Evolutionary conservation across 2,888 invertebrate species (phyloP), one percentile per base, ranked within the genome.

Genomic region (Amblyjoppa fuscipennis): DNA sequence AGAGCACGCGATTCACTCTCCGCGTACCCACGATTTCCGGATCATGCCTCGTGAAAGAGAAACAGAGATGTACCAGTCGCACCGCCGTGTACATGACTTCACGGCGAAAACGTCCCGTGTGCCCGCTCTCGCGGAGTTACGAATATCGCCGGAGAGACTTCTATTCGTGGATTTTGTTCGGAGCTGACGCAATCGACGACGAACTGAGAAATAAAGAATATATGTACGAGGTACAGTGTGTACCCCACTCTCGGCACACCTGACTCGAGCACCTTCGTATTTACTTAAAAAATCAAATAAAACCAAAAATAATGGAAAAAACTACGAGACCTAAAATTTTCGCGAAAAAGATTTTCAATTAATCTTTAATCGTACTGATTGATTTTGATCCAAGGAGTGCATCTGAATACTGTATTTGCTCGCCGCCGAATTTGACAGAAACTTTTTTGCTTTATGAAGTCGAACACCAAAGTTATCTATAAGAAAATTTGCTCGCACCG

Each of bases 161-260:
- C 79, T 80, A 80, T 80, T 80, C 71, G 38, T 51, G 79, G 79
- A 80, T 80, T 71, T 80, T 56, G 68, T 77, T 34, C 79, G 71
- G 41, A 16, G 31, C 61, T 80, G 79, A 80, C 79, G 79, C 79
- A 80, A 80, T 71, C 61, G 25, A n/a, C 71, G 71, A 80, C 20
- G 51, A 53, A 61, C 45, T n/a, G n/a, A 69, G 68, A 69, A 53
- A 31, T 70, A 71, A 79, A 79, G 25, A 71, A 79, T 34, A 70
- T 68, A 70, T 41, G 38, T 56, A 78, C 69, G 28, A 69, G 61
- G 25, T 51, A 28, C 45, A 45, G 3, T 45, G 45, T 45, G 28
- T 38, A 38, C 20, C n/a, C 34, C 41, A 59, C 20, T 38, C 45
- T 75, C 61, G 75, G 11, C 13, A 61, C 61, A 61, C 61, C 34